Percentiles rank a stretch among this genome's conserved stretches.
phyloP scores from a whole-genome alignment of 2,888 invertebrate genomes.

The Oeneis ivallda region DNA sequence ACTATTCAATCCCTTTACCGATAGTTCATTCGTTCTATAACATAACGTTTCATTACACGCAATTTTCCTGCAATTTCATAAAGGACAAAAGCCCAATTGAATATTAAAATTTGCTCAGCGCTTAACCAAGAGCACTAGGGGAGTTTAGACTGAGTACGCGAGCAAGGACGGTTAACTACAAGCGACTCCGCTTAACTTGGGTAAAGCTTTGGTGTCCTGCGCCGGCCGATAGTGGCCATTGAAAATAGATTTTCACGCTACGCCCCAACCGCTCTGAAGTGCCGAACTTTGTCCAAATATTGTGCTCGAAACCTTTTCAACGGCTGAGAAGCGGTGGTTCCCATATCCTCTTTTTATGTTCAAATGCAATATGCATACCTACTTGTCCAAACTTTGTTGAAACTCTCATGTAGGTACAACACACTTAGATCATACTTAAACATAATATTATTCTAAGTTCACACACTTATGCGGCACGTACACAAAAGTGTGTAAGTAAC shows the following conservation, averaged over 20 bases:
- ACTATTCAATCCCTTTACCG: slow-evolving; percentile 1
- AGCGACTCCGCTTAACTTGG: slow-evolving; percentile 71
- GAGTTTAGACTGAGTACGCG: slow-evolving; percentile 57
- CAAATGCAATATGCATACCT: not conserved
- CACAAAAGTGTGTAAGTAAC: too few relatives aligned
- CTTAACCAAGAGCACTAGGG: slow-evolving; percentile 66
- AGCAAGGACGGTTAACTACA: slow-evolving; percentile 71
- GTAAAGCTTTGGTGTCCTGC: slow-evolving; percentile 75
- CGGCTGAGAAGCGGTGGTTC: not conserved
- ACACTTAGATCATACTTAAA: too few relatives aligned
- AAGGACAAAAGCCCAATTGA: slow-evolving; percentile 71
- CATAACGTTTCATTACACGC: slow-evolving; percentile 40
- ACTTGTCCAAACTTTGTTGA: not conserved
- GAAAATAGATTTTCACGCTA: slow-evolving; percentile 81
- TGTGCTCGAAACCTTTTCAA: slow-evolving; percentile 34
- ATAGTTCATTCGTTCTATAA: slow-evolving; percentile 19
- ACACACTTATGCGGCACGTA: too few relatives aligned
- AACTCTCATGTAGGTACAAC: too few relatives aligned
- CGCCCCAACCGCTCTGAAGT: slow-evolving; percentile 63
- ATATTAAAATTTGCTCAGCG: slow-evolving; percentile 80
- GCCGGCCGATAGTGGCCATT: slow-evolving; percentile 78
- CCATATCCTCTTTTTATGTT: slow-evolving; percentile 2
- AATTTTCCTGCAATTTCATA: slow-evolving; percentile 45
- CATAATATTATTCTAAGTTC: too few relatives aligned
- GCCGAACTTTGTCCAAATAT: slow-evolving; percentile 72